phyloP scores from a whole-genome alignment of 2,797 vertebrate genomes.

The Thripadectes ignobilis region DNA sequence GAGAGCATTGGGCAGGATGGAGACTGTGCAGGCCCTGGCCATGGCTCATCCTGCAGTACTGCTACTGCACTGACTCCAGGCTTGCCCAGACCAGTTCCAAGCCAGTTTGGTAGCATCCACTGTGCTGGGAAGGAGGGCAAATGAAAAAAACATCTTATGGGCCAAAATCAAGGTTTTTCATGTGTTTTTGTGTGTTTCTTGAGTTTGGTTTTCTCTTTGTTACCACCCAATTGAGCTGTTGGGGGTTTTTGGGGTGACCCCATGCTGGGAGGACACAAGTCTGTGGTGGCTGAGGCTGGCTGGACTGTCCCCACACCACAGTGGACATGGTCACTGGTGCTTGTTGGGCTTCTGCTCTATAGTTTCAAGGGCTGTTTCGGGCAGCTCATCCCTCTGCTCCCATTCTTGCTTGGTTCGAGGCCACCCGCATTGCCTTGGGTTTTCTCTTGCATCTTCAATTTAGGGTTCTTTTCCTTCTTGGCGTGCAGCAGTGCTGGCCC shows the following conservation, averaged over 20 bases:
- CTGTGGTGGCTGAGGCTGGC: neutral
- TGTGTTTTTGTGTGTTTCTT: neutral
- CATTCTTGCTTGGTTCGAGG: neutral
- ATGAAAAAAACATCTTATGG: neutral
- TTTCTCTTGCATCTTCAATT: neutral
- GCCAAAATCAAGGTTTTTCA: neutral
- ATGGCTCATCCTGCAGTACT: neutral
- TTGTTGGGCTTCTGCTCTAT: neutral
- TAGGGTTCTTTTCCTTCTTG: neutral
- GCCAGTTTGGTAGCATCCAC: accelerated
- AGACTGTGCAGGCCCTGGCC: neutral
- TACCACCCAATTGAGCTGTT: neutral
- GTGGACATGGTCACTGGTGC: neutral
- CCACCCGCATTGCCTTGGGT: neutral
- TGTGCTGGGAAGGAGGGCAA: neutral
- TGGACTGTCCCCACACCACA: neutral
- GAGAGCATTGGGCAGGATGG: neutral
- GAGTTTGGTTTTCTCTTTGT: neutral
- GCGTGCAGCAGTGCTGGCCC: neutral
- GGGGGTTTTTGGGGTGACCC: neutral
- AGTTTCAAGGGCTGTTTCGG: neutral
- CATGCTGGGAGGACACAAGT: neutral
- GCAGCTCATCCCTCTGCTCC: neutral
- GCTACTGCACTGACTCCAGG: neutral
- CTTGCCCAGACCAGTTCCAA: neutral